phyloP scores from a whole-genome alignment of 2,113 vertebrate genomes.

The Neogobius melanostomus region DNA sequence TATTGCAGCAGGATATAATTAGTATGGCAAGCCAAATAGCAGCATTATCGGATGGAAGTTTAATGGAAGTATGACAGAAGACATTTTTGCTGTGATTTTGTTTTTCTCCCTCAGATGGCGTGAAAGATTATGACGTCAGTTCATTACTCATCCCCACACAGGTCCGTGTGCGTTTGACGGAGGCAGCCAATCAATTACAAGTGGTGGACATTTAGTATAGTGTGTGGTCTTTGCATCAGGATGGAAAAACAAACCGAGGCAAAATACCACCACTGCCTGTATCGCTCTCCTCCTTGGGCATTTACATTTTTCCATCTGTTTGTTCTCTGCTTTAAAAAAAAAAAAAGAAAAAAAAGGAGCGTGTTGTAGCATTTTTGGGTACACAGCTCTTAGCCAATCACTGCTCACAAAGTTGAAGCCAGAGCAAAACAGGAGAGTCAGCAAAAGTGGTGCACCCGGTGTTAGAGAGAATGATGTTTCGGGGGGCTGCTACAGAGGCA shows the following conservation, averaged over 20 bases:
- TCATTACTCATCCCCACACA: conserved; percentile 41
- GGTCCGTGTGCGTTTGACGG: conserved; percentile 22
- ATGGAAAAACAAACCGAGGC: background rate
- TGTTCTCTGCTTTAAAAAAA: background rate
- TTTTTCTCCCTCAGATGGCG: conserved; percentile 2
- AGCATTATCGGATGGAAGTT: conserved; percentile 43
- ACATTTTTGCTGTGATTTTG: conserved; percentile 28
- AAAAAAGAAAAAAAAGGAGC: background rate
- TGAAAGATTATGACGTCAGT: conserved; percentile 51
- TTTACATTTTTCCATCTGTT: background rate
- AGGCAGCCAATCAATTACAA: conserved; percentile 21
- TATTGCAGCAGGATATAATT: conserved; percentile 50
- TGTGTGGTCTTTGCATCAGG: background rate
- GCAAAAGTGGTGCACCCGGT: background rate
- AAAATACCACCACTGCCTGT: conserved; percentile 1
- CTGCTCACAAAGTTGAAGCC: conserved; percentile 1
- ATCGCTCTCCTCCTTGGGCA: background rate
- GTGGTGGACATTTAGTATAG: conserved; percentile 1
- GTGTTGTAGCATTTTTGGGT: background rate
- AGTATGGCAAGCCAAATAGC: conserved; percentile 30
- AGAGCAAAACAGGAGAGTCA: background rate
- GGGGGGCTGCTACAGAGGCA: conserved; percentile 5
- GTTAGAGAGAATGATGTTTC: conserved; percentile 21
- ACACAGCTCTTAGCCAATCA: background rate
- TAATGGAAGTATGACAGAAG: conserved; percentile 41